Evolutionary conservation across 2,888 invertebrate genomes (phyloP), one percentile per base, ranked within the genome.

Genomic region (Aethes cnicana): DNA sequence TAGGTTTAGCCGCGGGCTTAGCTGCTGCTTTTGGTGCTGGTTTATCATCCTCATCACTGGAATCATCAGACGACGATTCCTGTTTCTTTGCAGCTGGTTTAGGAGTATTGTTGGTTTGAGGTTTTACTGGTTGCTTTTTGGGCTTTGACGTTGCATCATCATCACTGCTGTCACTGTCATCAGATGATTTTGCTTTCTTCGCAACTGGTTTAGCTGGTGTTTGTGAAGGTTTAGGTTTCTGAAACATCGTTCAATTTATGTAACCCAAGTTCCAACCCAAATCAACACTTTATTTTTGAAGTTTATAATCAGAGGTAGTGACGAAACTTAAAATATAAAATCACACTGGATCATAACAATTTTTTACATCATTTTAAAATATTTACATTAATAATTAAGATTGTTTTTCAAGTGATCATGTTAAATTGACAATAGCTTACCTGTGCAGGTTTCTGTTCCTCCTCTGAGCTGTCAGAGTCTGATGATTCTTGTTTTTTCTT

Each of bases 391-490:
- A n/a, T n/a, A n/a, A n/a, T n/a, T n/a, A n/a, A n/a, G n/a, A n/a
- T n/a, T n/a, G n/a, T n/a, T n/a, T n/a, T n/a, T n/a, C n/a, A n/a
- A n/a, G n/a, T n/a, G n/a, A n/a, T n/a, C n/a, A n/a, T n/a, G n/a
- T n/a, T n/a, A n/a, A n/a, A n/a, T n/a, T n/a, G n/a, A n/a, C n/a
- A n/a, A n/a, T n/a, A n/a, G n/a, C n/a, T n/a, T 65, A 81, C 77
- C 62, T 72, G 67, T 58, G 71, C 61, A 23, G 78, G 71, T 59
- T 74, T 72, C 46, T 76, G 70, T 41, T 86, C 84, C 61, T 84
- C 82, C 44, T 85, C 82, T 1, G 84, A 86, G 49, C 80, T 84
- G 33, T 86, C 85, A 26, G 82, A 84, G 54, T 83, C 83, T 33
- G 84, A 82, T 3, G 82, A 80, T n/a, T 77, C 74, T 48, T 76